Percentiles rank a stretch among this genome's conserved stretches.
Evolutionary conservation across 1,140 invertebrate genomes (phyloP).

Genomic region (Augochlora pura): DNA sequence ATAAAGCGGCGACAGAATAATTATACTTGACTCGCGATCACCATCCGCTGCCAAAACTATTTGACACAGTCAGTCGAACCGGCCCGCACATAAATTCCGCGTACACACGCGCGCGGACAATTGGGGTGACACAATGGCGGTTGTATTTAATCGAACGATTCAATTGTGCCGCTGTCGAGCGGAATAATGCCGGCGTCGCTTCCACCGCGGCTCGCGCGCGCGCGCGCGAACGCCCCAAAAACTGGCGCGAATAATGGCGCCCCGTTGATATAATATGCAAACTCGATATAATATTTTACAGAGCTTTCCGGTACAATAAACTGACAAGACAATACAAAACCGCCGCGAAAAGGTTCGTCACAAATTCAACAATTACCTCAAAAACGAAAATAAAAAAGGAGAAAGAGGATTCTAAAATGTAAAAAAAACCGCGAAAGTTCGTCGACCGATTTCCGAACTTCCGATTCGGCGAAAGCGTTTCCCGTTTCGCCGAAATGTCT

Average conservation of each 20-base stretch:
- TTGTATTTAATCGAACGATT: background rate
- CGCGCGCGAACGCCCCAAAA: background rate
- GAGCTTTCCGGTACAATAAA: background rate
- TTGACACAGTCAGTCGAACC: no score
- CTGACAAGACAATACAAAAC: background rate
- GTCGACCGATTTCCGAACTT: no score
- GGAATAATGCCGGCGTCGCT: background rate
- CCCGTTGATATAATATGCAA: background rate
- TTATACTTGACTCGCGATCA: no score
- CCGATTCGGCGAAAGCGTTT: no score
- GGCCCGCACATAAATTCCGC: background rate
- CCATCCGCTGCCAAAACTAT: no score
- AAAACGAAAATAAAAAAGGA: background rate
- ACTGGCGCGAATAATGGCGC: background rate
- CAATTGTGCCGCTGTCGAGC: background rate
- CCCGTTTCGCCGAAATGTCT: no score
- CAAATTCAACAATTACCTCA: background rate
- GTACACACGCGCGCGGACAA: background rate
- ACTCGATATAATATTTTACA: slow-evolving; percentile 1
- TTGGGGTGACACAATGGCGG: no score
- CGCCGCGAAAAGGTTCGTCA: background rate
- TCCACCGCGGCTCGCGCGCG: no score
- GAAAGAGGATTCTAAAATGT: no score
- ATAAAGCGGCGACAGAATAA: no score
- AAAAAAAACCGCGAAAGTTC: no score